Evolutionary conservation across 2,888 invertebrate species (phyloP).

Genomic region (Elysia crispata): DNA sequence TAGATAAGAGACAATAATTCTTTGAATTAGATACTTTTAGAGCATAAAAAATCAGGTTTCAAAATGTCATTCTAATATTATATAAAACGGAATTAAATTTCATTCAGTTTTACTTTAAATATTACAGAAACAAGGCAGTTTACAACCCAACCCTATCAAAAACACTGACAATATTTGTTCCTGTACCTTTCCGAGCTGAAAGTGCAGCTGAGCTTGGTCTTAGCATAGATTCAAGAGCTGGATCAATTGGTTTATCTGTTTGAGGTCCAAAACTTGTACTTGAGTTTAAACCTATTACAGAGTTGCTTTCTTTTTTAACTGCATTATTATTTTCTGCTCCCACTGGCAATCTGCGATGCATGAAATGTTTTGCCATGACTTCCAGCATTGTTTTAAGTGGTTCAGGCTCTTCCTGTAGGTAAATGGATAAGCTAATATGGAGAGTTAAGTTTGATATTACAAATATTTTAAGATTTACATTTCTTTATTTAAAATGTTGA

Average conservation of each 20-base stretch:
- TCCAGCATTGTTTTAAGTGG: slow-evolving; percentile 74
- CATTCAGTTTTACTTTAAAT: no score
- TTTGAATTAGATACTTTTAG: not conserved
- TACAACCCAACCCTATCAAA: no score
- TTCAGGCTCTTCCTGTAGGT: slow-evolving; percentile 70
- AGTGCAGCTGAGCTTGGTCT: slow-evolving; percentile 45
- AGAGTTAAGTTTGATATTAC: no score
- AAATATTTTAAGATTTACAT: no score
- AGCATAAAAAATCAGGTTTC: not conserved
- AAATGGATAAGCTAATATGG: not conserved
- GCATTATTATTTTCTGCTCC: slow-evolving; percentile 1
- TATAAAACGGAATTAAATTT: no score
- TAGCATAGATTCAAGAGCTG: slow-evolving; percentile 22
- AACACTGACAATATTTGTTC: no score
- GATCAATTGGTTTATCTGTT: not conserved
- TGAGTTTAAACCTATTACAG: slow-evolving; percentile 11
- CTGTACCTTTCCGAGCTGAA: slow-evolving; percentile 44
- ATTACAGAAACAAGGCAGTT: no score
- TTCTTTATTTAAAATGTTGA: no score
- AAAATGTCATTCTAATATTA: no score
- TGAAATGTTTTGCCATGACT: slow-evolving; percentile 68
- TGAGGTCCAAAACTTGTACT: slow-evolving; percentile 21
- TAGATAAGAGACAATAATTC: not conserved
- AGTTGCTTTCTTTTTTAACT: not conserved
- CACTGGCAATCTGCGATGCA: slow-evolving; percentile 51